phyloP scores from a whole-genome alignment of 1,140 invertebrate genomes.

The Anoplolepis gracilipes region DNA sequence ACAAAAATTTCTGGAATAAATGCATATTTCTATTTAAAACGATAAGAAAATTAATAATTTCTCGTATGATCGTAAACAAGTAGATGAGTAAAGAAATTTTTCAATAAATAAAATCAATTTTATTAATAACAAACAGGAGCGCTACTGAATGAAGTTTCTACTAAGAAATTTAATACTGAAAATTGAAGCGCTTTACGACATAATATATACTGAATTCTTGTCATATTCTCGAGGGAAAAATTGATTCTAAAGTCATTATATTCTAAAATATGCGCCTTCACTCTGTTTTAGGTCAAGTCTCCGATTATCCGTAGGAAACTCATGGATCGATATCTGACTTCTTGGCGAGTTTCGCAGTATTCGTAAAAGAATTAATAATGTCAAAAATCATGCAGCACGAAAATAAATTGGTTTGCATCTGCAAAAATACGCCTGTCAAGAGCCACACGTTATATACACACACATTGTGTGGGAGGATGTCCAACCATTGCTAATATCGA shows the following conservation, averaged over 20 bases:
- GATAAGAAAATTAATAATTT: constrained; percentile 13
- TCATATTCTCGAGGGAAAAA: constrained; percentile 2
- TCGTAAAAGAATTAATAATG: constrained; percentile 17
- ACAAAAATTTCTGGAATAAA: neutral
- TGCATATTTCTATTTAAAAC: neutral
- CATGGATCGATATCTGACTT: neutral
- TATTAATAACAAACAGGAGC: neutral
- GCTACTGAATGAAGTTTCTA: neutral
- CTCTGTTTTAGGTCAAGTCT: neutral
- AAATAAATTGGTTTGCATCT: constrained; percentile 1
- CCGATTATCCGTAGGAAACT: neutral
- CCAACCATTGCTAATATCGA: constrained; percentile 41
- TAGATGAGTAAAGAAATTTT: neutral
- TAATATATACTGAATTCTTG: neutral
- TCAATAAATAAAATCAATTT: neutral
- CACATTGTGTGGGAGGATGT: constrained; percentile 35
- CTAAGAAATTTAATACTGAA: neutral
- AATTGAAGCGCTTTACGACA: neutral
- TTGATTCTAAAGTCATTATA: constrained; percentile 20
- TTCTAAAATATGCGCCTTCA: neutral
- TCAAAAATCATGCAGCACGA: neutral
- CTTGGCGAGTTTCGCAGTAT: constrained; percentile 2
- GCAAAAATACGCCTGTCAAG: constrained; percentile 18
- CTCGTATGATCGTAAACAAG: neutral
- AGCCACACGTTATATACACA: neutral